Evolutionary conservation across 2,113 vertebrate genomes (phyloP), one percentile per base, ranked within the genome.

Genomic region (Shinisaurus crocodilurus): DNA sequence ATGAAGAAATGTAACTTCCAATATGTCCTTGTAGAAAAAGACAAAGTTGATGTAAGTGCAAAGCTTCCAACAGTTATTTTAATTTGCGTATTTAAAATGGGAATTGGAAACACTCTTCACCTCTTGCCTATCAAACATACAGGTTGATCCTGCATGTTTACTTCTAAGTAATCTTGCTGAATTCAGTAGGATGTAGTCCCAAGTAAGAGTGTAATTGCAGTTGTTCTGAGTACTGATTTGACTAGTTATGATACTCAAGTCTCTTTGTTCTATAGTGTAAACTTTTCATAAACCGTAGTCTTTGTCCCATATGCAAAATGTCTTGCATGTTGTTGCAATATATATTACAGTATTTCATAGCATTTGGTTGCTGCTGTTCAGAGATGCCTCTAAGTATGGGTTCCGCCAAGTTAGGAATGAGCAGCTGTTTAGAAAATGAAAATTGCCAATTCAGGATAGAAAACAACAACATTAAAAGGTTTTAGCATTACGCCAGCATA

Each of bases 21-120:
- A 8, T 98, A 97, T 96, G 95, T 98, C 91, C 97, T 98, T 43
- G 97, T 99, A 93, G 98, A 98, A 94, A 98, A 98, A 81, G 95
- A 97, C 88, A 96, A 98, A 90, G 76, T 98, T 84, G 95, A 97
- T 94, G 99, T 99, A 95, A 91, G 97, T 96, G 15, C 29, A 92
- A 57, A 1, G 7, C 50, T 93, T 88, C 82, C 63, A 6, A 32
- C 32, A 85, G 43, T 65, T n/a, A 34, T 88, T 79, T 48, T 32
- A 18, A 75, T 18, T 13, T 8, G 34, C 67, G 82, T 27, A 32
- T 32, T 87, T 88, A 69, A 91, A 90, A 50, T 40, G 0, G 1
- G 50, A 0, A 89, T 91, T 72, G 54, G 48, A 77, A 18, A 13
- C n/a, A 50, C 45, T 16, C 82, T 27, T 75, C 23, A 25, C 40